Percentiles rank a stretch among this genome's conserved stretches.
Conservation (phyloP, 37 sponge, comb jelly and placozoan species). For the Bolinopsis microptera region DNA sequence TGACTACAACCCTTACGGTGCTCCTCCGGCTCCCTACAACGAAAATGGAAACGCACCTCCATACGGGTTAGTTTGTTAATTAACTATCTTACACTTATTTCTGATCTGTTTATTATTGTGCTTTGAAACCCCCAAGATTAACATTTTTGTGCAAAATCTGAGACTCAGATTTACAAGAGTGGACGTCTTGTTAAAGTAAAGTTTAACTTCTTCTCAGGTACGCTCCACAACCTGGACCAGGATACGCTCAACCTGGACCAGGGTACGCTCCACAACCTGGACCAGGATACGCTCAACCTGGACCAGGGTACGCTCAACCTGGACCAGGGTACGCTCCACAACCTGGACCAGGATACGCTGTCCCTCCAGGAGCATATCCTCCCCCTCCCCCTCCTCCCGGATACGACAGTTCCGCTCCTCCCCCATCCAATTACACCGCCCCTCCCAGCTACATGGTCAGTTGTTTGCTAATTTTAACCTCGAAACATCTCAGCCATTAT, state of each 20-base stretch:
- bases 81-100: too few species aligned
- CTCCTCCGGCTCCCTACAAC: conserved; percentile 56
- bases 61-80: background rate
- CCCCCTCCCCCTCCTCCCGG: background rate
- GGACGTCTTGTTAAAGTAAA: too few species aligned
- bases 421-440: background rate
- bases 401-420: background rate
- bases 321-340: background rate
- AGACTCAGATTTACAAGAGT: too few species aligned
- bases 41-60: background rate
- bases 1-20: conserved; percentile 63
- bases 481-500: background rate
- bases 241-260: too few species aligned
- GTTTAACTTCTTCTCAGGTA: too few species aligned
- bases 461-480: background rate
- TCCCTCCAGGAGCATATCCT: background rate
- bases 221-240: too few species aligned
- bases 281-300: too few species aligned
- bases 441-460: conserved; percentile 30
- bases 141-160: too few species aligned
- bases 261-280: too few species aligned
- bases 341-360: background rate
- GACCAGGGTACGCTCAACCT: too few species aligned
- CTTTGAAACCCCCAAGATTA: too few species aligned
- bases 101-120: too few species aligned